Evolutionary conservation across 1,140 invertebrate species (phyloP).

Genomic region (Cyrtorhinus lividipennis): DNA sequence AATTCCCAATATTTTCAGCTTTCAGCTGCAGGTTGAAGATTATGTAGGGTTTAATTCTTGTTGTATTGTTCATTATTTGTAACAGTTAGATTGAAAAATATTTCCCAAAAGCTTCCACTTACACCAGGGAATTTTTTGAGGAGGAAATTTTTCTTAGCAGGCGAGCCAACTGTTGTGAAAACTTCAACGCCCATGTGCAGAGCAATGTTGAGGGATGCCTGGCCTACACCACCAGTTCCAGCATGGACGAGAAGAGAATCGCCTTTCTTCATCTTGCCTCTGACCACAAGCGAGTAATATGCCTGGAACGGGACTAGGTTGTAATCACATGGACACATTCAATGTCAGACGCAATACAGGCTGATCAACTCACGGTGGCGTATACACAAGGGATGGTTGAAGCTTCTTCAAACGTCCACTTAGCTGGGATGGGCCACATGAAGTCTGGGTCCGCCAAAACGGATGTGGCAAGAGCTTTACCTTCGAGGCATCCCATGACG

Average conservation of each 20-base stretch:
- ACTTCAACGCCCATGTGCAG: conserved; percentile 64
- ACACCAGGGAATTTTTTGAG: conserved; percentile 63
- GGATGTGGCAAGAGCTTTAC: conserved; percentile 75
- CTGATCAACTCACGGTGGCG: conserved; percentile 55
- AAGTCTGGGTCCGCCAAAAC: conserved; percentile 70
- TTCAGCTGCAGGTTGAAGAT: conserved; percentile 41
- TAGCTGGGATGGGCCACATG: conserved; percentile 76
- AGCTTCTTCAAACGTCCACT: conserved; percentile 82
- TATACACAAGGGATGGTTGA: conserved; percentile 92
- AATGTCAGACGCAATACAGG: not conserved
- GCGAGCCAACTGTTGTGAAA: conserved; percentile 75
- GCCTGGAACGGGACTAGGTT: too few species aligned
- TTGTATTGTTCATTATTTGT: not conserved
- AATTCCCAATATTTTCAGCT: conserved; percentile 77
- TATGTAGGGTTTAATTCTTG: too few species aligned
- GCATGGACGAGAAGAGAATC: conserved; percentile 86
- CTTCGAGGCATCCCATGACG: conserved; percentile 87
- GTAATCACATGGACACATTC: conserved; percentile 9
- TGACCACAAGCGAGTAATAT: conserved; percentile 78
- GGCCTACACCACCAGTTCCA: conserved; percentile 89
- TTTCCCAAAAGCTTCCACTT: conserved; percentile 1
- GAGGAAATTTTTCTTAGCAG: conserved; percentile 77
- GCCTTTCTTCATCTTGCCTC: conserved; percentile 67
- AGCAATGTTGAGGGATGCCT: conserved; percentile 87
- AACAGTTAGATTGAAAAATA: not conserved